phyloP scores from a whole-genome alignment of 2,113 vertebrate species.

The Menidia beryllina region DNA sequence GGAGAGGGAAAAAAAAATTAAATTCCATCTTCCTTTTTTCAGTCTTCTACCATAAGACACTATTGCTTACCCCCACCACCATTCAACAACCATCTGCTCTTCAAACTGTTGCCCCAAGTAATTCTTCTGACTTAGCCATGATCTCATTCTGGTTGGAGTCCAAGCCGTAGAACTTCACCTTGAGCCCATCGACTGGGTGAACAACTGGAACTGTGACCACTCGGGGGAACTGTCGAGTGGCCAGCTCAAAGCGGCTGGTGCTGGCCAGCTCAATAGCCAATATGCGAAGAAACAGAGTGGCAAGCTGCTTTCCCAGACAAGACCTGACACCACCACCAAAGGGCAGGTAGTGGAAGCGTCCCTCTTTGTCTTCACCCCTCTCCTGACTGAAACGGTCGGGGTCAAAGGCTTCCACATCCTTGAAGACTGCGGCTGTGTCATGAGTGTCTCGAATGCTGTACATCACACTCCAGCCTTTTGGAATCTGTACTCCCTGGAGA shows the following conservation, averaged over 20 bases:
- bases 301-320: slow-evolving; percentile 96
- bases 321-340: slow-evolving; percentile 94
- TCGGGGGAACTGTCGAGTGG: slow-evolving; percentile 92
- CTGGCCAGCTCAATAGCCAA: slow-evolving; percentile 94
- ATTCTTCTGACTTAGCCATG: slow-evolving; percentile 91
- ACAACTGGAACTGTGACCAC: slow-evolving; percentile 93
- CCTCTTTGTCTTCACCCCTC: slow-evolving; percentile 93
- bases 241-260: slow-evolving; percentile 94
- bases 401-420: slow-evolving; percentile 91
- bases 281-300: slow-evolving; percentile 94
- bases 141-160: slow-evolving; percentile 99
- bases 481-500: slow-evolving; percentile 94
- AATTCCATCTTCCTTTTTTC: slow-evolving; percentile 50
- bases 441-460: slow-evolving; percentile 99
- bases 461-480: slow-evolving; percentile 98
- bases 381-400: slow-evolving; percentile 94
- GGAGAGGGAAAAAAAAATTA: slow-evolving; percentile 58
- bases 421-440: slow-evolving; percentile 93
- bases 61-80: slow-evolving; percentile 1
- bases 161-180: slow-evolving; percentile 95
- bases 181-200: slow-evolving; percentile 93
- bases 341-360: slow-evolving; percentile 96
- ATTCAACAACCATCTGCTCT: neutral
- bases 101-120: slow-evolving; percentile 92
- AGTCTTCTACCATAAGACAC: slow-evolving; percentile 40